Evolutionary conservation across 2,888 invertebrate genomes (phyloP).

Genomic region (Mactromeris polynyma): DNA sequence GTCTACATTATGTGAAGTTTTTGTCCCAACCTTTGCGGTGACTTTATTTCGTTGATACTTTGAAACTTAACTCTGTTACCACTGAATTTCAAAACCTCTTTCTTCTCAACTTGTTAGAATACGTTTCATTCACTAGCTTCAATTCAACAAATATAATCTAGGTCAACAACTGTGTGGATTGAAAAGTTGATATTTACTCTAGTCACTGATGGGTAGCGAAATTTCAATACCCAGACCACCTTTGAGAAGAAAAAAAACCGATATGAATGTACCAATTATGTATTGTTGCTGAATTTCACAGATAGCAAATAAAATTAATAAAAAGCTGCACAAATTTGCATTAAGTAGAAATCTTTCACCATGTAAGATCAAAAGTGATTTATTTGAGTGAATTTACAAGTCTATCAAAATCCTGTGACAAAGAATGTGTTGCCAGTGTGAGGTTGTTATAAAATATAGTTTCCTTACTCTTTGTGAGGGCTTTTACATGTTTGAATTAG

Average conservation of each 20-base stretch:
- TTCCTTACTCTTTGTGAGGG: background rate
- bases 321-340: constrained; percentile 38
- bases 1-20: background rate
- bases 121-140: background rate
- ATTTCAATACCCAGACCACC: constrained; percentile 43
- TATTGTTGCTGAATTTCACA: constrained; percentile 43
- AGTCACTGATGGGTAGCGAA: background rate
- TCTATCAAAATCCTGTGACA: constrained; percentile 24
- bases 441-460: background rate
- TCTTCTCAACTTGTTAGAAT: constrained; percentile 17
- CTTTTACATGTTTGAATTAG: background rate
- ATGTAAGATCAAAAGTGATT: constrained; percentile 38
- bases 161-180: constrained; percentile 4
- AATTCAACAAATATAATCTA: background rate
- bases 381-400: constrained; percentile 8
- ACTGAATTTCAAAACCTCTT: constrained; percentile 12
- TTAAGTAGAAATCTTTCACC: constrained; percentile 37
- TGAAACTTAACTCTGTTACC: background rate
- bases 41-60: background rate
- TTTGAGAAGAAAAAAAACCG: background rate
- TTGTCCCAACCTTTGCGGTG: background rate
- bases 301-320: constrained; percentile 20
- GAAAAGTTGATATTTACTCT: constrained; percentile 8
- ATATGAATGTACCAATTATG: constrained; percentile 53
- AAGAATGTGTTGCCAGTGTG: background rate